Conservation (phyloP, 2,113 vertebrate genomes). For the Orycteropus afer region DNA sequence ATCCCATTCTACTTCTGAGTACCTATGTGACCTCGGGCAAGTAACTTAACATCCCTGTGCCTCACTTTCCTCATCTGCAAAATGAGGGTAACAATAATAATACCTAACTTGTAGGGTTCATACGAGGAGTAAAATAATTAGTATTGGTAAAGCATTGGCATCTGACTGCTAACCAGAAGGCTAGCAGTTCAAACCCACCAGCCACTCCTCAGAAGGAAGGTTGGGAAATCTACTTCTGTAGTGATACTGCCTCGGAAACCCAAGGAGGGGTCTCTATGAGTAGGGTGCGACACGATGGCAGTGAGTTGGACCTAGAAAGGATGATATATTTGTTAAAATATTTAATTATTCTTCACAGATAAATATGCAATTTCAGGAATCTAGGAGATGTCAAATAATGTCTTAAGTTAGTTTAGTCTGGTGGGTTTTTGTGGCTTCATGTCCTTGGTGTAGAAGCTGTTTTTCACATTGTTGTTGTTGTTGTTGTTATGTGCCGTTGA, state of each 20-base stretch:
- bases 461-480: too few species aligned
- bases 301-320: background rate
- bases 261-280: too few species aligned
- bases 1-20: background rate
- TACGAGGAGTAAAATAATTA: background rate
- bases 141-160: background rate
- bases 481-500: background rate
- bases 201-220: too few species aligned
- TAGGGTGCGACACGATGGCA: too few species aligned
- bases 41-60: background rate
- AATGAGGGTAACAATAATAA: background rate
- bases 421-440: background rate
- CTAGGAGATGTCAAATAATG: background rate
- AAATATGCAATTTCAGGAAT: background rate
- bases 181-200: too few species aligned
- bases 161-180: too few species aligned
- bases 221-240: too few species aligned
- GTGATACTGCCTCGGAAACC: too few species aligned
- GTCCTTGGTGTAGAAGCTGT: background rate
- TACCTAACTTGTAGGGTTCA: background rate
- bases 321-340: background rate
- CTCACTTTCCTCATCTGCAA: conserved; percentile 22
- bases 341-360: background rate
- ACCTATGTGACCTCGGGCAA: background rate
- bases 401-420: background rate